Base-by-base conservation (phyloP, 2,113 vertebrate species). In the Calypte anna region DNA sequence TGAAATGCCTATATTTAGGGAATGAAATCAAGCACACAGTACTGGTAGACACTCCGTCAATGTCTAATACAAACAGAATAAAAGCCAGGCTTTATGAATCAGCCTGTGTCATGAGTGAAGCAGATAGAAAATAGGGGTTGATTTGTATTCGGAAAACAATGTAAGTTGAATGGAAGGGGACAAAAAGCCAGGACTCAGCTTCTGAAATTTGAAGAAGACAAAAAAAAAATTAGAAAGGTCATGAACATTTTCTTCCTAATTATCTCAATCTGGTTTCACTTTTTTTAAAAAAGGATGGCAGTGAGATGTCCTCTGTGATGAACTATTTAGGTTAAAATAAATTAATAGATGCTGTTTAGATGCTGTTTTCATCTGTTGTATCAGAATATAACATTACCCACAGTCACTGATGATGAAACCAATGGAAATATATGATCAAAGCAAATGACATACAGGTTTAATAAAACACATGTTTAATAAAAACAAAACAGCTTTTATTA, bases 101-200 rank as follows among this genome's bases (percentile, higher is more conserved):
- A 66, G 23, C 57, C 28, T 73, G 15, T 73, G 40, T 20, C 25
- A 15, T 28, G 33, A 64, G 24, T 22, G 64, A 74, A 66, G 18
- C 5, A 74, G 54, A 48, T 6, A 61, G 25, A 57, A 90, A 81
- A 77, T 4, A 87, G 24, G 25, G 22, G 13, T 13, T 74, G 12
- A 20, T 78, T 53, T 74, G 64, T 69, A 44, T 51, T 66, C 58
- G 57, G 61, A 38, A 46, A 72, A 40, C 33, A 30, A 16, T 0
- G 0, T 11, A 0, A 3, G 20, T 17, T 74, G 12, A 25, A 48
- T 9, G 4, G 22, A 46, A 9, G 19, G 27, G 33, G 30, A n/a
- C 13, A 28, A 62, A 79, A 89, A 62, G 7, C 3, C 55, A 75
- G 22, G 44, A 78, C 7, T 46, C 54, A 57, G 9, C 19, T 77